A percentile compares a stretch with the other conserved stretches of the same genome.
phyloP scores from a whole-genome alignment of 2,888 invertebrate genomes.

The Syritta pipiens region DNA sequence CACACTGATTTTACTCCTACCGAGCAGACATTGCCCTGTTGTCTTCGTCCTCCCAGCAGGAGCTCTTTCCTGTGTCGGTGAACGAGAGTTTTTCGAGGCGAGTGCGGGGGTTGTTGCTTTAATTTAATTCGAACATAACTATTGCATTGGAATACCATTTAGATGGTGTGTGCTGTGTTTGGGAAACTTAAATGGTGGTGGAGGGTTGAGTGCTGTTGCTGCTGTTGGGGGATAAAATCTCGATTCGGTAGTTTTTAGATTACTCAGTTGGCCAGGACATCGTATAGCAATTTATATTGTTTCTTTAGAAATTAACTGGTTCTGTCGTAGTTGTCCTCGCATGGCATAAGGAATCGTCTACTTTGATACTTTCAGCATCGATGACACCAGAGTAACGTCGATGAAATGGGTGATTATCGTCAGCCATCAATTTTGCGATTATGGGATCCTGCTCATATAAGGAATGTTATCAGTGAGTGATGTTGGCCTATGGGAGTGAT shows the following conservation, averaged over 20 bases:
- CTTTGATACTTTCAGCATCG: slow-evolving; percentile 58
- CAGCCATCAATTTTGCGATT: slow-evolving; percentile 64
- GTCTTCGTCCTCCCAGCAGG: slow-evolving; percentile 61
- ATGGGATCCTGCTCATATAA: slow-evolving; percentile 43
- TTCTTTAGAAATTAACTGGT: slow-evolving; percentile 67
- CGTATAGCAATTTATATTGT: slow-evolving; percentile 62
- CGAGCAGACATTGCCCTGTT: slow-evolving; percentile 57
- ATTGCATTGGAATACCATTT: slow-evolving; percentile 58
- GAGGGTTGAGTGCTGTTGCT: slow-evolving; percentile 3
- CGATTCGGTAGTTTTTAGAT: slow-evolving; percentile 57
- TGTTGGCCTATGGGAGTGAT: slow-evolving; percentile 22
- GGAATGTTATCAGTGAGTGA: not conserved
- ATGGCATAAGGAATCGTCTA: slow-evolving; percentile 57
- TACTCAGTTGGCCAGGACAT: slow-evolving; percentile 62
- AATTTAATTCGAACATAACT: slow-evolving; percentile 68
- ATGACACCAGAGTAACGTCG: slow-evolving; percentile 64
- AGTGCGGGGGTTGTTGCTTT: slow-evolving; percentile 18
- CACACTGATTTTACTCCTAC: slow-evolving; percentile 65
- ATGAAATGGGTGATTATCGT: slow-evolving; percentile 67
- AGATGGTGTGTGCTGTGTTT: slow-evolving; percentile 24
- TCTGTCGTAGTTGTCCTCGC: slow-evolving; percentile 55
- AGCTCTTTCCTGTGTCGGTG: slow-evolving; percentile 25
- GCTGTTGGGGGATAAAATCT: slow-evolving; percentile 41
- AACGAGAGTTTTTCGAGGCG: slow-evolving; percentile 36
- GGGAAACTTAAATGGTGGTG: not conserved